phyloP scores from a whole-genome alignment of 2,888 invertebrate species.

The Brachyptera risi region DNA sequence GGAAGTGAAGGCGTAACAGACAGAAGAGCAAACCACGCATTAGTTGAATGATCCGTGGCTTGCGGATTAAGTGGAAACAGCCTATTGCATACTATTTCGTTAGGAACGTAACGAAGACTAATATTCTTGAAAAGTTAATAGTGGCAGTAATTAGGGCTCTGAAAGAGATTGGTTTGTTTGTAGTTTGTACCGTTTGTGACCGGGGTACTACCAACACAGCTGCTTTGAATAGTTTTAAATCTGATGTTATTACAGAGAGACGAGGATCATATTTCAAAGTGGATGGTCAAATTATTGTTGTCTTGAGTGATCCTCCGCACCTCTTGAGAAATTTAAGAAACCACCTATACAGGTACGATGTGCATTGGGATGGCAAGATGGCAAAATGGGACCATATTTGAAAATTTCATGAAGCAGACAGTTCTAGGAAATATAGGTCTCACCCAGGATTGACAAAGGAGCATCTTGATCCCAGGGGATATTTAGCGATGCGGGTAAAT shows the following conservation, averaged over 20 bases:
- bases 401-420: no score
- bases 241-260: not conserved
- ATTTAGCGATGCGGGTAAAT: no score
- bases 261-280: slow-evolving; percentile 2
- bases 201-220: slow-evolving; percentile 19
- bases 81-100: slow-evolving; percentile 26
- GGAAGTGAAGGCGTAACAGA: slow-evolving; percentile 20
- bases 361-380: not conserved
- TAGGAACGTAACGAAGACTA: slow-evolving; percentile 19
- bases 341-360: not conserved
- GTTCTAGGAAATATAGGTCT: no score
- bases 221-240: not conserved
- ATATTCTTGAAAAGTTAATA: slow-evolving; percentile 8
- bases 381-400: no score
- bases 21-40: slow-evolving; percentile 24
- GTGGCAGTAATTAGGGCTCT: slow-evolving; percentile 21
- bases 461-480: no score
- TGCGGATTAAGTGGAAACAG: slow-evolving; percentile 23
- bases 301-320: slow-evolving; percentile 25
- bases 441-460: no score
- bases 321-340: slow-evolving; percentile 23
- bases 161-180: slow-evolving; percentile 24
- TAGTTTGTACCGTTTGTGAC: slow-evolving; percentile 26
- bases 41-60: slow-evolving; percentile 27
- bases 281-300: slow-evolving; percentile 19